These are phyloP conservation scores for Potamarius usumacintae DNA, from an alignment of 2,113 vertebrate genomes.

Conservation along the genomic window DNA sequence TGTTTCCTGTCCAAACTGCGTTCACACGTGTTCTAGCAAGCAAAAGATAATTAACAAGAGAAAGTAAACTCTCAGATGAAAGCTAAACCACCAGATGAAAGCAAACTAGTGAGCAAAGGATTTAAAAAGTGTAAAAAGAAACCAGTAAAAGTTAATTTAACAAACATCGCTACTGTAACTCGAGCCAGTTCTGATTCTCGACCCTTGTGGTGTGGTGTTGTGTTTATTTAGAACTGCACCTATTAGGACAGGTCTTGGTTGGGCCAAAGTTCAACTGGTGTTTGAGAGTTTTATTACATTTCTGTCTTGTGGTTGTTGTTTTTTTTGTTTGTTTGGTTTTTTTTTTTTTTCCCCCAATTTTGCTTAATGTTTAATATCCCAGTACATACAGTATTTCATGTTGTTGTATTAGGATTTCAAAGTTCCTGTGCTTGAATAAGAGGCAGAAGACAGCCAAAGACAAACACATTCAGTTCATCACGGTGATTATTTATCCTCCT, in stretches of 20 bases:
- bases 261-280: not conserved
- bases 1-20: too few species aligned
- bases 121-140: not conserved
- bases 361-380: not conserved
- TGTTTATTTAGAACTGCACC: not conserved
- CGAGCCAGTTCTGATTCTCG: not conserved
- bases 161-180: not conserved
- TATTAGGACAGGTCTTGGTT: not conserved
- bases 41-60: not conserved
- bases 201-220: too few species aligned
- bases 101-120: not conserved
- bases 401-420: not conserved
- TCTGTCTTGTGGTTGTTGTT: not conserved
- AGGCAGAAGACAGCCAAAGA: constrained; percentile 20
- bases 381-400: not conserved
- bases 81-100: not conserved
- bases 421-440: constrained; percentile 6
- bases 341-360: not conserved
- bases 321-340: not conserved
- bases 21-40: not conserved
- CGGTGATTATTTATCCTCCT: constrained; percentile 26
- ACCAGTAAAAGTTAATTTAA: not conserved
- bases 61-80: not conserved
- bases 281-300: not conserved
- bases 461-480: constrained; percentile 73